A percentile compares a stretch with the other conserved stretches of the same genome.
Evolutionary conservation across 1,140 invertebrate species (phyloP).

Genomic region (Temnothorax nylanderi): DNA sequence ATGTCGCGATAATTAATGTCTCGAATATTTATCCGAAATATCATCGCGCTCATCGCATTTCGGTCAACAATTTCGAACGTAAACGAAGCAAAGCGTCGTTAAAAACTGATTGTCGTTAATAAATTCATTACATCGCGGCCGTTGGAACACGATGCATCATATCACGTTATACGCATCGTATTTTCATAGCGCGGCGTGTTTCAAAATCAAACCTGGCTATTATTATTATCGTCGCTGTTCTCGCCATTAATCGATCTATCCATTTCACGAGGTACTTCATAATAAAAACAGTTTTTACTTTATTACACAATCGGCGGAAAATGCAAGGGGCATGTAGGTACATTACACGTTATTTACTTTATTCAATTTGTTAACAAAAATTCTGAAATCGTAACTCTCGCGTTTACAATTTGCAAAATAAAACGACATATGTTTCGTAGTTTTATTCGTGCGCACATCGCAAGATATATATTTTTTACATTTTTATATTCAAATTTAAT

Average conservation of each 20-base stretch:
- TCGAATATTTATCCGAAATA: slow-evolving; percentile 10
- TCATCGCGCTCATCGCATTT: slow-evolving; percentile 19
- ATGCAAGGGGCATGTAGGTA: background rate
- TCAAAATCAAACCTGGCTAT: slow-evolving; percentile 22
- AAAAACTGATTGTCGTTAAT: slow-evolving; percentile 55
- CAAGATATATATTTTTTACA: background rate
- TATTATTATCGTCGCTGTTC: background rate
- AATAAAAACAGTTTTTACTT: slow-evolving; percentile 11
- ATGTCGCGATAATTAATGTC: slow-evolving; percentile 18
- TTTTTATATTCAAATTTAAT: background rate
- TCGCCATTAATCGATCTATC: slow-evolving; percentile 12
- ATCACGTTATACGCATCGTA: background rate
- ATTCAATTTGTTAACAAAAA: background rate
- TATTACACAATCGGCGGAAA: background rate
- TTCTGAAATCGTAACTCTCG: background rate
- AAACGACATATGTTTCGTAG: background rate
- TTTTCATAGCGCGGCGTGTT: slow-evolving; percentile 23
- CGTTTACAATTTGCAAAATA: background rate
- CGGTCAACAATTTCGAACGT: background rate
- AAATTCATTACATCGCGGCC: slow-evolving; percentile 35
- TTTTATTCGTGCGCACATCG: background rate
- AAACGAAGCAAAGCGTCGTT: slow-evolving; percentile 1
- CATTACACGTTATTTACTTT: background rate
- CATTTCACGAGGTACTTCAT: background rate
- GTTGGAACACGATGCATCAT: background rate